Conservation (phyloP, 2,113 vertebrate species). For the Nasalis larvatus region DNA sequence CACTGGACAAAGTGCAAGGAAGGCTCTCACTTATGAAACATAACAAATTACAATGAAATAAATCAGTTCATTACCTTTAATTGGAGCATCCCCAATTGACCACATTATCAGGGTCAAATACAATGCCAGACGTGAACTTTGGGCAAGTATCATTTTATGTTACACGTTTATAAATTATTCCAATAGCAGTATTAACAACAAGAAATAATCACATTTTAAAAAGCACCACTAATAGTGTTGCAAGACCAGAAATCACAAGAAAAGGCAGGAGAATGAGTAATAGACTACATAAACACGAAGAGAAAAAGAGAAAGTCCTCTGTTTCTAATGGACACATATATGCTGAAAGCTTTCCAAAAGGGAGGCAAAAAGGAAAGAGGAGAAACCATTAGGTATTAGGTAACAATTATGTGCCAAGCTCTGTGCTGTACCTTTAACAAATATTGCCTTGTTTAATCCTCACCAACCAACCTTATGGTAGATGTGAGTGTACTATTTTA, state of each 20-base stretch:
- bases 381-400: background rate
- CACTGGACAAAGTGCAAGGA: conserved; percentile 50
- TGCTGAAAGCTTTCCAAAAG: background rate
- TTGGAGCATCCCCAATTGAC: conserved; percentile 29
- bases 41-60: conserved; percentile 72
- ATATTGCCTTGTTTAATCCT: background rate
- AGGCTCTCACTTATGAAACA: conserved; percentile 49
- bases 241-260: conserved; percentile 38
- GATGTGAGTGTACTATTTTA: background rate
- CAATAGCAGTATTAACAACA: conserved; percentile 45
- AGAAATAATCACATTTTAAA: conserved; percentile 32
- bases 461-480: background rate
- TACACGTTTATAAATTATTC: conserved; percentile 54
- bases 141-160: conserved; percentile 25
- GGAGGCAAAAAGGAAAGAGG: background rate
- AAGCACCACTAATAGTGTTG: background rate
- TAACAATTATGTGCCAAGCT: background rate
- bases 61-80: conserved; percentile 72
- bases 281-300: background rate
- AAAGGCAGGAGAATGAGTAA: conserved; percentile 27
- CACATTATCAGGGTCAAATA: conserved; percentile 56
- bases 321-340: background rate
- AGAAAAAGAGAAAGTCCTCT: background rate
- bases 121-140: conserved; percentile 43
- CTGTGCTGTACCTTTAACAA: background rate